These are phyloP conservation scores for Drosophila ustulata DNA, from an alignment of 2,888 invertebrate genomes.

Conservation along the genomic window DNA sequence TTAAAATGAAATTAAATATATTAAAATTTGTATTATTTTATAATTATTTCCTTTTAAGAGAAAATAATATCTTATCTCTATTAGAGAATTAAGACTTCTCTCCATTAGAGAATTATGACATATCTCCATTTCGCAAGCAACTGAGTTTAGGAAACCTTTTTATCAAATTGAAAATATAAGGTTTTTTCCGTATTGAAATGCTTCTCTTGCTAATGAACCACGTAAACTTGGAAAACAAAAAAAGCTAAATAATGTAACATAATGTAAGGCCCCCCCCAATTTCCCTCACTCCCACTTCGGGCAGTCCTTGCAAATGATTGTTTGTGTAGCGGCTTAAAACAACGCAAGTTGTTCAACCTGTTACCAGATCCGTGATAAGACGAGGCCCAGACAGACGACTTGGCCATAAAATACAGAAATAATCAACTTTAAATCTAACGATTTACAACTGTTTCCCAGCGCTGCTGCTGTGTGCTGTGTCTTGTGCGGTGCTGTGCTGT, in stretches of 20 bases:
- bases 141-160: no score
- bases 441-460: constrained; percentile 51
- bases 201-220: constrained; percentile 2
- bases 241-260: neutral
- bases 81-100: no score
- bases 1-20: neutral
- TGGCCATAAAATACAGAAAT: constrained; percentile 55
- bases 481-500: neutral
- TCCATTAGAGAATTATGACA: no score
- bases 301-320: constrained; percentile 32
- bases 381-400: constrained; percentile 24
- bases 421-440: constrained; percentile 66
- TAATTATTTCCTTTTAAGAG: no score
- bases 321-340: constrained; percentile 44
- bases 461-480: constrained; percentile 3
- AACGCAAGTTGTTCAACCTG: constrained; percentile 52
- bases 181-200: neutral
- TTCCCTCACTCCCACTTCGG: neutral
- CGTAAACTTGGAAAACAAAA: neutral
- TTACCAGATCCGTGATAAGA: constrained; percentile 54
- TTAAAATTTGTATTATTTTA: no score
- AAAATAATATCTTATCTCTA: no score
- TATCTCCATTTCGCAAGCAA: no score
- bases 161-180: no score
- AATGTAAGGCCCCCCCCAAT: neutral